These are phyloP conservation scores for Alethe diademata DNA, from an alignment of 2,113 vertebrate genomes.

Conservation along the genomic window DNA sequence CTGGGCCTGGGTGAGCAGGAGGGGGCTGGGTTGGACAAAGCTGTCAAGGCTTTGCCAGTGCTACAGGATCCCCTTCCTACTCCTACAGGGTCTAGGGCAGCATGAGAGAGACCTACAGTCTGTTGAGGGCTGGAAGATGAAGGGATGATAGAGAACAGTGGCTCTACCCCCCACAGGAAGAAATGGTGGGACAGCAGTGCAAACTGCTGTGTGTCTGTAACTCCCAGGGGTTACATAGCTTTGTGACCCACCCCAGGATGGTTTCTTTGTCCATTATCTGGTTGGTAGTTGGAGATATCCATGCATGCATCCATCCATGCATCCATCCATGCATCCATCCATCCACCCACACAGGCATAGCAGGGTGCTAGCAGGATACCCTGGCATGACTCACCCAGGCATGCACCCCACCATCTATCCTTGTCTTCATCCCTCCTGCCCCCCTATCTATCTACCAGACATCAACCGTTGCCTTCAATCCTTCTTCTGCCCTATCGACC, in stretches of 20 bases:
- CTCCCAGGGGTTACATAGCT: not conserved
- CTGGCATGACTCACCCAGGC: not conserved
- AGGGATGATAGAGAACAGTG: not conserved
- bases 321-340: not conserved
- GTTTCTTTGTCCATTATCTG: not conserved
- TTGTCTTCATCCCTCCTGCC: not conserved
- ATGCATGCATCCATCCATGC: not conserved
- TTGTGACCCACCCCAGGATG: not conserved
- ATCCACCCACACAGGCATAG: not conserved
- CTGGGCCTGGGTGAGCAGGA: not conserved
- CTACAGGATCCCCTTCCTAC: not conserved
- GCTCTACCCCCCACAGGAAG: rapidly evolving
- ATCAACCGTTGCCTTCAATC: not conserved
- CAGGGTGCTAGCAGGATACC: not conserved
- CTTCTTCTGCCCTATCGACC: not conserved
- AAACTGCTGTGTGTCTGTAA: not conserved
- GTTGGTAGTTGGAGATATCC: not conserved
- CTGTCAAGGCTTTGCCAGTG: not conserved
- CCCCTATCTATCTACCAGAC: not conserved
- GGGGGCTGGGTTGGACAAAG: not conserved
- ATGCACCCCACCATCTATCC: not conserved
- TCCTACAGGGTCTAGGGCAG: not conserved
- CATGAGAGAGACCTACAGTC: rapidly evolving
- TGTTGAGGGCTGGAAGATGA: not conserved
- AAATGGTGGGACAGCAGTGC: not conserved